These are phyloP conservation scores for Colossoma macropomum DNA, from an alignment of 2,113 vertebrate genomes.

Conservation along the genomic window DNA sequence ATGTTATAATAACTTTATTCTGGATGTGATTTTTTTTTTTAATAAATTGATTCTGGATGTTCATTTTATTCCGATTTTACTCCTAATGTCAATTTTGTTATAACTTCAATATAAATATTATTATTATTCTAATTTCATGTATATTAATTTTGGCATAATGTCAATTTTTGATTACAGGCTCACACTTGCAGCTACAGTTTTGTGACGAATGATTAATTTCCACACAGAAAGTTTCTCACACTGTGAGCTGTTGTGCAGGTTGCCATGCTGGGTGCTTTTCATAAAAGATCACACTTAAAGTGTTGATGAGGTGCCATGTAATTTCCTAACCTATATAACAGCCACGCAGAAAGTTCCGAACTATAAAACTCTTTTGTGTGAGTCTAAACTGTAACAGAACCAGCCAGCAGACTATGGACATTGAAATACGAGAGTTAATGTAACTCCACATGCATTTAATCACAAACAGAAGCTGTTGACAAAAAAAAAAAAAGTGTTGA, in stretches of 20 bases:
- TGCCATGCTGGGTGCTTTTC: not conserved
- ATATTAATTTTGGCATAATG: too few species aligned
- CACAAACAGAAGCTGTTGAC: not conserved
- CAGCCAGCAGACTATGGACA: not conserved
- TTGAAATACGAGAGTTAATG: not conserved
- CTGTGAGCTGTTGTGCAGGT: not conserved
- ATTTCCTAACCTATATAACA: not conserved
- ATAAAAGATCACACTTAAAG: not conserved
- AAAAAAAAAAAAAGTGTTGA: not conserved
- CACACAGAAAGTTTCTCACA: not conserved
- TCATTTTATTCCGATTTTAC: too few species aligned
- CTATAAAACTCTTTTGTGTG: too few species aligned
- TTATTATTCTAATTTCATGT: too few species aligned
- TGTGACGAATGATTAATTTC: not conserved
- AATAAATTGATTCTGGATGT: too few species aligned
- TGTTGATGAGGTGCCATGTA: conserved; percentile 11
- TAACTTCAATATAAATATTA: too few species aligned
- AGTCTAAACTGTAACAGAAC: too few species aligned
- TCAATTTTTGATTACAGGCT: too few species aligned
- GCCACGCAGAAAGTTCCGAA: not conserved
- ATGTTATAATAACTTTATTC: too few species aligned
- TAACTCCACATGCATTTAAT: not conserved
- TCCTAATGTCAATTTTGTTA: too few species aligned
- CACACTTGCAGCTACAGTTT: not conserved
- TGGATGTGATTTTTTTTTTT: too few species aligned